A percentile compares a stretch with the other conserved stretches of the same genome.
Evolutionary conservation across 1,140 invertebrate species (phyloP).

Genomic region (Habropoda laboriosa): DNA sequence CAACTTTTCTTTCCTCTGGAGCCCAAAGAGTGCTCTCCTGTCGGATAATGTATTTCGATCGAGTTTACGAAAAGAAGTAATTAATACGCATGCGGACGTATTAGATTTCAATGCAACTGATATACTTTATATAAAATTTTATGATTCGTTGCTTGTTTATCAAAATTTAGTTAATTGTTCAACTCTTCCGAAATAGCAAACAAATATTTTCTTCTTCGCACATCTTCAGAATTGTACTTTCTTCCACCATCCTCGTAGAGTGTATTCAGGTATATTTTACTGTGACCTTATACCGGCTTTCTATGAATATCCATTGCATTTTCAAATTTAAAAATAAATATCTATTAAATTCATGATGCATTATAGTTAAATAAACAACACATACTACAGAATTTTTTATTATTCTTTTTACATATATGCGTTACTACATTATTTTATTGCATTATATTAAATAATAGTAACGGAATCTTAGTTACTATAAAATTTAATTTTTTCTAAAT

Average conservation of each 20-base stretch:
- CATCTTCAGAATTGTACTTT: constrained; percentile 33
- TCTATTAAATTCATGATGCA: background rate
- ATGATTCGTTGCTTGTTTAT: background rate
- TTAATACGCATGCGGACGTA: constrained; percentile 67
- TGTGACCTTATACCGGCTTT: constrained; percentile 20
- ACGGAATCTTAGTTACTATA: background rate
- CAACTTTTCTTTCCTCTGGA: constrained; percentile 78
- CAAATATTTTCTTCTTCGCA: constrained; percentile 19
- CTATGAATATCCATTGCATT: background rate
- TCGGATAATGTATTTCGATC: constrained; percentile 70
- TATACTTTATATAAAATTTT: constrained; percentile 19
- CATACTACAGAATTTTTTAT: background rate
- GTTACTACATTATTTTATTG: background rate
- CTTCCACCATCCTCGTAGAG: constrained; percentile 31
- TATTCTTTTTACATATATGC: background rate
- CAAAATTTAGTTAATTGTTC: constrained; percentile 1
- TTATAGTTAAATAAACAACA: background rate
- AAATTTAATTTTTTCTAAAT: background rate
- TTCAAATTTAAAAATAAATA: background rate
- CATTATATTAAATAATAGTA: background rate
- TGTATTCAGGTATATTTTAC: constrained; percentile 19
- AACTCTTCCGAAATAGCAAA: constrained; percentile 23
- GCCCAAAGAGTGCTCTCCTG: constrained; percentile 68
- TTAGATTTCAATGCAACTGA: constrained; percentile 23
- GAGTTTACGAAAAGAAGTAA: constrained; percentile 60